Base-by-base conservation (phyloP, 2,888 invertebrate genomes). In the Andrena dorsata region DNA sequence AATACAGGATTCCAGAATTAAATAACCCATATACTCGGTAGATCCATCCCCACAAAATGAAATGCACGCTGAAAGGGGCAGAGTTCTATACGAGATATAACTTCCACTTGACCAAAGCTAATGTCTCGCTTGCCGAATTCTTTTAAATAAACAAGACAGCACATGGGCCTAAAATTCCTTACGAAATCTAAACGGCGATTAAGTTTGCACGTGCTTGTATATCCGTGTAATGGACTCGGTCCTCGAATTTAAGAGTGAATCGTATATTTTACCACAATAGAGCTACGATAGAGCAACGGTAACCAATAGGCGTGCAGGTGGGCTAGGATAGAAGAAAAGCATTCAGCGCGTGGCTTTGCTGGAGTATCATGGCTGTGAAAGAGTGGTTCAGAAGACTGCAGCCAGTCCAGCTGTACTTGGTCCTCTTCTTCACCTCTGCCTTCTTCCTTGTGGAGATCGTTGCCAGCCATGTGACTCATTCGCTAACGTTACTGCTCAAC, bases 401-500 rank as follows among this genome's bases (percentile, higher is more conserved):
- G 85, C 97, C 97, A 51, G 95, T 97, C 47, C 97, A 97, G 85
- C 94, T 97, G 74, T 96, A 96, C 91, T 93, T 97, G 88, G 96
- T 98, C 74, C 94, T 98, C 86, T 94, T 96, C 86, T 95, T 98
- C 89, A 97, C 97, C 1, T 94, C 96, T 30, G 95, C 95, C 68
- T 97, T 97, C 90, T 98, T 98, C 94, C 94, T 97, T 86, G 96
- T 97, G 3, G 97, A 98, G 92, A 95, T 99, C 89, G 95, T 97
- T 86, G 96, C 98, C 8, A 98, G 98, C 81, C 97, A 99, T 94
- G 95, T 98, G 89, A 98, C 98, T 1, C 98, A 99, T 94, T 97
- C 98, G 0, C 95, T 99, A 68, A 98, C 98, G 0, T 95, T 99
- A 13, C 96, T 98, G 65, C 97, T 98, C 88, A 98, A 98, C 93